These are phyloP conservation scores for Pomacea maculata DNA, from an alignment of 1,140 invertebrate species.

Conservation along the genomic window DNA sequence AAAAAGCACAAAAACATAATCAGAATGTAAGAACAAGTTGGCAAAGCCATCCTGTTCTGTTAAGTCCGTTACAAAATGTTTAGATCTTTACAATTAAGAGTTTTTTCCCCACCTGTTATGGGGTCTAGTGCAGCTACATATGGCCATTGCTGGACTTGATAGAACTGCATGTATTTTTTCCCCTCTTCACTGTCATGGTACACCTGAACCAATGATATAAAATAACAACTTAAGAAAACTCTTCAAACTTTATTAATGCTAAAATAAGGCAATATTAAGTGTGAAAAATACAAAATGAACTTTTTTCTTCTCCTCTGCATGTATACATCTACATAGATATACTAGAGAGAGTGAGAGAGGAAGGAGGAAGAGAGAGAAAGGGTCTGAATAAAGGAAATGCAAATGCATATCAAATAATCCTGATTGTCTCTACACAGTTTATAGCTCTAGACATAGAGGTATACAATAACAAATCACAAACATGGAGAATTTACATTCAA, in stretches of 20 bases:
- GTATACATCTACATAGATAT: background rate
- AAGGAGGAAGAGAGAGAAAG: too few relatives aligned
- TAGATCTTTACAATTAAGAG: background rate
- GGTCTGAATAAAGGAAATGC: too few relatives aligned
- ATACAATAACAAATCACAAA: too few relatives aligned
- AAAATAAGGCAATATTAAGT: background rate
- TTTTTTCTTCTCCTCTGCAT: background rate
- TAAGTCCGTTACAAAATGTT: too few relatives aligned
- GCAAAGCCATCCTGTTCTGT: too few relatives aligned
- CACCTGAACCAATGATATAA: constrained; percentile 66
- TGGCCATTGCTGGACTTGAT: constrained; percentile 75
- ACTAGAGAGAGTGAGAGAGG: too few relatives aligned
- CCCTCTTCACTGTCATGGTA: constrained; percentile 78
- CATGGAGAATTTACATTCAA: too few relatives aligned
- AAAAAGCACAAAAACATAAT: too few relatives aligned
- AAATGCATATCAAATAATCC: too few relatives aligned
- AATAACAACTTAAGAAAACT: background rate
- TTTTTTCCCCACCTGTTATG: constrained; percentile 71
- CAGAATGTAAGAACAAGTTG: too few relatives aligned
- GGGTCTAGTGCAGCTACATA: constrained; percentile 81
- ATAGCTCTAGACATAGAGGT: too few relatives aligned
- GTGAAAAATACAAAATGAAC: background rate
- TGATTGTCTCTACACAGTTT: too few relatives aligned
- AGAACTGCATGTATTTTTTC: constrained; percentile 76
- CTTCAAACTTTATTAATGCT: background rate